These are phyloP conservation scores for Phoenicopterus ruber DNA, from an alignment of 2,113 vertebrate species.

Conservation along the genomic window DNA sequence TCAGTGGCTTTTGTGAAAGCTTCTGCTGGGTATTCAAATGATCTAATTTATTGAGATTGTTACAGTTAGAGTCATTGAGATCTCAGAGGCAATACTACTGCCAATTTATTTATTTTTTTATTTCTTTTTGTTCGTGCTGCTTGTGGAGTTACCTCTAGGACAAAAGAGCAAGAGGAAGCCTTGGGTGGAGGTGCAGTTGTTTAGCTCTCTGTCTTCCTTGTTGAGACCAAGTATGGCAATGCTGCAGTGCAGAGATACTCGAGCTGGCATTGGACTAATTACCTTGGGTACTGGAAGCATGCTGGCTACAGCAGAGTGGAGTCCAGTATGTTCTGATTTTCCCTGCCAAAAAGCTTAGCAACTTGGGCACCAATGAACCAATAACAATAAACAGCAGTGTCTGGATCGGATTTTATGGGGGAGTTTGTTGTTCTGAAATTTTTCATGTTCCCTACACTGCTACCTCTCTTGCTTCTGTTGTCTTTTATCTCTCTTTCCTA, in stretches of 20 bases:
- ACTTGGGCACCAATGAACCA: neutral
- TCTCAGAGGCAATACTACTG: neutral
- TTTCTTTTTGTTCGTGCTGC: neutral
- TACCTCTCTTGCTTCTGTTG: neutral
- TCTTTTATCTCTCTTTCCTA: constrained; percentile 7
- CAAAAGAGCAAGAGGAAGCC: neutral
- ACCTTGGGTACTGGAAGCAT: neutral
- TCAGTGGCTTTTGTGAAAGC: neutral
- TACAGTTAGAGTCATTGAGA: neutral
- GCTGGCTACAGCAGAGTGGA: neutral
- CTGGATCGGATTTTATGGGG: neutral
- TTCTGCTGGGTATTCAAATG: neutral
- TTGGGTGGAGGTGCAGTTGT: neutral
- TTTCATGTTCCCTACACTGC: neutral
- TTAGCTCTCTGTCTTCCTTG: neutral
- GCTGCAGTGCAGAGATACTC: constrained; percentile 30
- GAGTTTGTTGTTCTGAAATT: neutral
- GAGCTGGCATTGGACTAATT: neutral
- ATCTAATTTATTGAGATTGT: neutral
- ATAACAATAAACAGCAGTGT: constrained; percentile 6
- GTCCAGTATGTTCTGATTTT: constrained; percentile 22
- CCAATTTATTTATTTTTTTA: neutral
- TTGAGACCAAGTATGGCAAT: neutral
- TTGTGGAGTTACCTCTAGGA: neutral
- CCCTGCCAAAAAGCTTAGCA: constrained; percentile 31